phyloP scores from a whole-genome alignment of 2,113 vertebrate species.

The Notothenia rossii region DNA sequence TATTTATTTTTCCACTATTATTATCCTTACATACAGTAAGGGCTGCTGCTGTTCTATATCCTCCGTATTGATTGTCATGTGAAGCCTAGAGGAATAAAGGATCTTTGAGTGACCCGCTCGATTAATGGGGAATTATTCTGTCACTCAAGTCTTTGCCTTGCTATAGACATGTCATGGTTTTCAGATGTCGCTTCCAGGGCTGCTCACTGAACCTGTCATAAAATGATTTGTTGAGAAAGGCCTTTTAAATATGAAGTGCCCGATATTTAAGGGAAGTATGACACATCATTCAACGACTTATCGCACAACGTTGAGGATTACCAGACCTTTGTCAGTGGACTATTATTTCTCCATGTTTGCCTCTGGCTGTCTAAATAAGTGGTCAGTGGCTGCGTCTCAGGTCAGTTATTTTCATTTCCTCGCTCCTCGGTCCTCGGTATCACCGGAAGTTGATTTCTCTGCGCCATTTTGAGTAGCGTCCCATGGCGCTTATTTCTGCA shows the following conservation, averaged over 20 bases:
- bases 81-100: constrained; percentile 39
- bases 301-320: constrained; percentile 48
- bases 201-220: constrained; percentile 65
- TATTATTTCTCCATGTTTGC: constrained; percentile 27
- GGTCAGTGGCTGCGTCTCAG: background rate
- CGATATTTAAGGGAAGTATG: constrained; percentile 58
- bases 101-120: constrained; percentile 52
- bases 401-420: no score
- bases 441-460: no score
- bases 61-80: constrained; percentile 37
- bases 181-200: constrained; percentile 49
- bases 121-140: constrained; percentile 74
- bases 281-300: constrained; percentile 65
- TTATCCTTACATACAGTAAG: background rate
- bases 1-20: background rate
- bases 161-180: constrained; percentile 54
- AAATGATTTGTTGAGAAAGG: constrained; percentile 60
- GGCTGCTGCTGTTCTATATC: constrained; percentile 12
- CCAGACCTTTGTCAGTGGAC: constrained; percentile 51
- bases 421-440: no score
- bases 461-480: no score
- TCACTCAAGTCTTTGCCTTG: constrained; percentile 61
- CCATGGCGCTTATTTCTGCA: no score
- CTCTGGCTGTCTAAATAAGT: background rate
- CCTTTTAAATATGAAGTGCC: constrained; percentile 68